Evolutionary conservation across 2,888 invertebrate species (phyloP).

Genomic region (Cheilosia grossa): DNA sequence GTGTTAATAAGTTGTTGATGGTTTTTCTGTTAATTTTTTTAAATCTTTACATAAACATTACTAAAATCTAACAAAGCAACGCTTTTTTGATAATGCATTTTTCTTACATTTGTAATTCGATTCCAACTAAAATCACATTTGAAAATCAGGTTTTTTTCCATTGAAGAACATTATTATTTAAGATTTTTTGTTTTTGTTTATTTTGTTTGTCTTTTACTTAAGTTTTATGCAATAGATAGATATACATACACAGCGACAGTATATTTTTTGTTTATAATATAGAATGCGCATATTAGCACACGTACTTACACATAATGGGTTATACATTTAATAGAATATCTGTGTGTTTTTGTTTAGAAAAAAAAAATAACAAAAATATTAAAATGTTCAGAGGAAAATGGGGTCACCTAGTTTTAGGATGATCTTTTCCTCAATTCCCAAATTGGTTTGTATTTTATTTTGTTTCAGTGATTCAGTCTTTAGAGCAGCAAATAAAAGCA

Average conservation of each 20-base stretch:
- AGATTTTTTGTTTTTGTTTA: conserved; percentile 8
- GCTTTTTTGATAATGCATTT: conserved; percentile 67
- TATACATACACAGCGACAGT: conserved; percentile 59
- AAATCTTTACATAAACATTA: conserved; percentile 50
- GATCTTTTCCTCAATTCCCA: conserved; percentile 2
- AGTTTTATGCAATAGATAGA: conserved; percentile 47
- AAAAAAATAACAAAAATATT: conserved; percentile 21
- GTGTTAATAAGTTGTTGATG: conserved; percentile 44
- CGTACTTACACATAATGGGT: conserved; percentile 10
- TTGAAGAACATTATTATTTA: conserved; percentile 54
- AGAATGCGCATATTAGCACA: conserved; percentile 40
- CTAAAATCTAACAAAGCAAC: conserved; percentile 68
- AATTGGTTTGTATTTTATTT: conserved; percentile 13
- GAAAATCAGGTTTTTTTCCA: conserved; percentile 69
- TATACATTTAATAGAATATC: conserved; percentile 5
- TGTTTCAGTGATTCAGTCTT: conserved; percentile 63
- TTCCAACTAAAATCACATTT: conserved; percentile 75
- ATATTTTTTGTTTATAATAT: conserved; percentile 22
- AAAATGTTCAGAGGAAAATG: conserved; percentile 20
- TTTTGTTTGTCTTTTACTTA: conserved; percentile 23
- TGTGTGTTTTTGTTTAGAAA: conserved; percentile 23
- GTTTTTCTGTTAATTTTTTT: conserved; percentile 16
- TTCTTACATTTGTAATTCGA: conserved; percentile 74
- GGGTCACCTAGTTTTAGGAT: not conserved
- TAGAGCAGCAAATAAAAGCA: conserved; percentile 64